Conservation (phyloP, 2,888 invertebrate species). For the Schrankia costaestrigalis region DNA sequence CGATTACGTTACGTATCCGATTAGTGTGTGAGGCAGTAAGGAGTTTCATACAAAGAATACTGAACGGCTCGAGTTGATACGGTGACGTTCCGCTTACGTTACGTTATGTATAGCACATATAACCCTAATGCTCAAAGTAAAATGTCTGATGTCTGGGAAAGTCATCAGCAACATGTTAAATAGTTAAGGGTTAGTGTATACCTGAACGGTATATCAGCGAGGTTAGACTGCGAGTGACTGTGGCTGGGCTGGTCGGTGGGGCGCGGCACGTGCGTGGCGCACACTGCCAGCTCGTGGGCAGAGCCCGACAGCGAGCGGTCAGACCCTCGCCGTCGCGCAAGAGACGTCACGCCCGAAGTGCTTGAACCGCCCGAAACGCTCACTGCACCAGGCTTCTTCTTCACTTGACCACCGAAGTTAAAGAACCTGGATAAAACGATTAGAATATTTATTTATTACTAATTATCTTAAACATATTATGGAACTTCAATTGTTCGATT, state of each 20-base stretch:
- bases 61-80: no score
- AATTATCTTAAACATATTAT: no score
- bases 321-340: slow-evolving; percentile 87
- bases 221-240: slow-evolving; percentile 88
- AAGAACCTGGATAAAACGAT: slow-evolving; percentile 84
- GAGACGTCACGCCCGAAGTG: slow-evolving; percentile 46
- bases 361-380: slow-evolving; percentile 46
- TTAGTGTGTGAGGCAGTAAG: no score
- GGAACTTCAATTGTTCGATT: no score
- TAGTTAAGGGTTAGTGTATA: slow-evolving; percentile 52
- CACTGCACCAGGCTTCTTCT: slow-evolving; percentile 86
- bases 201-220: slow-evolving; percentile 92
- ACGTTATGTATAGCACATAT: no score
- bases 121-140: no score
- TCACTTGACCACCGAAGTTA: slow-evolving; percentile 92
- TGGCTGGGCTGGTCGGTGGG: slow-evolving; percentile 90
- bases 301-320: slow-evolving; percentile 92
- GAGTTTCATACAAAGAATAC: no score
- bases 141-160: no score
- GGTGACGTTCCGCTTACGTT: no score
- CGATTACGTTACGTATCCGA: no score
- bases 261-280: slow-evolving; percentile 80
- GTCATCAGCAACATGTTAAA: no score
- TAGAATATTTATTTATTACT: background rate
- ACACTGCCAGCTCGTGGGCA: slow-evolving; percentile 89